Evolutionary conservation across 92 coral and sea anemone species (phyloP), one percentile per base, ranked within the genome.

Genomic region (Anthopleura xanthogrammica): DNA sequence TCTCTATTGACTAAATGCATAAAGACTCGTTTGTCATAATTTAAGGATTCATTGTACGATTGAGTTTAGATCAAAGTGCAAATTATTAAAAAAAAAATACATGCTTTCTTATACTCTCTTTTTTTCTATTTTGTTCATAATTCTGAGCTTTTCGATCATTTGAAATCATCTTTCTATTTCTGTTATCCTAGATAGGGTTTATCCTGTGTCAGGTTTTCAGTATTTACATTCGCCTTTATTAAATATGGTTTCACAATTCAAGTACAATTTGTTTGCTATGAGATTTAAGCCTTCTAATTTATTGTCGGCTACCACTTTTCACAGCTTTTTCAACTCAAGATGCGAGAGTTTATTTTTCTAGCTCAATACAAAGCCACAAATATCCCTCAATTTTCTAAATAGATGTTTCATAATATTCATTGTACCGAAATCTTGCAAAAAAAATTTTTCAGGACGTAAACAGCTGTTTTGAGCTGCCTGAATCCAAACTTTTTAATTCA

Each of bases 171-270:
- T 68, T 68, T 68, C 2, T 4, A 29, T n/a, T 68, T 29, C 42
- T 68, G 41, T 68, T 29, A 29, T 12, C 16, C 41, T 16, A 7
- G 74, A 68, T 68, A 9, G 19, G 41, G 41, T 68, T 36, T 12
- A 68, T 68, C 74, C 74, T 68, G 74, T 24, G 41, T 68, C 16
- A 12, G 72, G 74, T 68, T 24, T 68, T 29, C 41, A 24, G 74
- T 68, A 68, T 68, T 68, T 68, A 68, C 74, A 68, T 36, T 68
- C 74, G 46, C 74, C 74, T 68, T 68, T 68, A 68, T 68, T 68
- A 68, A 68, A 68, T 68, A 68, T 29, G 41, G 74, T 42, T 68
- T 68, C 74, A 68, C 12, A 68, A 23, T 68, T 68, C 74, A 29
- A 68, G 74, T 68, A 68, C 74, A 29, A 68, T 68, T 68, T 68